Conservation (phyloP, 2,113 vertebrate species). For the Callaeas wilsoni region DNA sequence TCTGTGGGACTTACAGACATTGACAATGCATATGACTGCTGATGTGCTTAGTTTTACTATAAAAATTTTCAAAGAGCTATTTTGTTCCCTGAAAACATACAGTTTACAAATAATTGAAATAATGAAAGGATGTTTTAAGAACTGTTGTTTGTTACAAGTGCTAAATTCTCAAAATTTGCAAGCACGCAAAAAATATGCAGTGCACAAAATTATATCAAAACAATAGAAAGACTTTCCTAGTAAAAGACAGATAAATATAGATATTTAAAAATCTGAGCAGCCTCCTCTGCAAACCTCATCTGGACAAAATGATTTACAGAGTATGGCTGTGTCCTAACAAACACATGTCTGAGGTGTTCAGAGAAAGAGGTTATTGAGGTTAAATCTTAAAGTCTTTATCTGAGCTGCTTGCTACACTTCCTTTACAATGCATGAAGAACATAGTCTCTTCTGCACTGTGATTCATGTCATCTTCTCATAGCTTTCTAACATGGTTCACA, state of each 20-base stretch:
- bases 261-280: not conserved
- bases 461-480: not conserved
- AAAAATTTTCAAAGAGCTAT: not conserved
- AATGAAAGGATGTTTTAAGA: not conserved
- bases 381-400: not conserved
- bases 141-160: not conserved
- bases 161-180: not conserved
- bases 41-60: not conserved
- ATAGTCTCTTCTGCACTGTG: not conserved
- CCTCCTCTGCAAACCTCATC: not conserved
- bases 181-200: not conserved
- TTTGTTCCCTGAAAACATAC: not conserved
- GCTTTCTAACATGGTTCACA: not conserved
- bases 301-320: not conserved
- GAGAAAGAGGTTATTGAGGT: not conserved
- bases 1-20: not conserved
- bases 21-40: not conserved
- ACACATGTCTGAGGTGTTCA: not conserved
- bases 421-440: not conserved
- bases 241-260: not conserved
- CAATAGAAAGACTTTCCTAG: not conserved
- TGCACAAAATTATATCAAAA: not conserved
- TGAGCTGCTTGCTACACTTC: not conserved
- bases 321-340: not conserved
- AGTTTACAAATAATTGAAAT: not conserved